A percentile compares a stretch with the other conserved stretches of the same genome.
Evolutionary conservation across 2,888 invertebrate genomes (phyloP).

Genomic region (Lasius fuliginosus): DNA sequence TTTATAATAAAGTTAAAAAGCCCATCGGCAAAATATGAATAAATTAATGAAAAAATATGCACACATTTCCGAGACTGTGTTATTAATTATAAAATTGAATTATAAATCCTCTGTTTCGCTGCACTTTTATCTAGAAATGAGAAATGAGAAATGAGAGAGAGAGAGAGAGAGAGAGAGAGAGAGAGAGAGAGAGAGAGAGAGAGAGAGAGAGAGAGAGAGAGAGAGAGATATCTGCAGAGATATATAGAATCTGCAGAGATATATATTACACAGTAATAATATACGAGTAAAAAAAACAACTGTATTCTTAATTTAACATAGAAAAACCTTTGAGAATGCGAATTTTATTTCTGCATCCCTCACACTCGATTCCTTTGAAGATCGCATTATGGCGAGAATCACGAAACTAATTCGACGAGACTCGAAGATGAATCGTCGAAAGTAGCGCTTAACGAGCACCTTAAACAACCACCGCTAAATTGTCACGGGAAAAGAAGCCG

Average conservation of each 20-base stretch:
- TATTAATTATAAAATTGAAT: conserved; percentile 9
- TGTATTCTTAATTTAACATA: background rate
- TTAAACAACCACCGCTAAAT: conserved; percentile 17
- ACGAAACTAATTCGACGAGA: background rate
- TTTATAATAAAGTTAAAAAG: background rate
- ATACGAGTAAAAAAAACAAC: background rate
- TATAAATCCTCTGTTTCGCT: background rate
- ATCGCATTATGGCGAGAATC: background rate
- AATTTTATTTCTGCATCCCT: background rate
- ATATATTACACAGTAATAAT: background rate
- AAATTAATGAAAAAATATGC: conserved; percentile 9
- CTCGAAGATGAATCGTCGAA: conserved; percentile 14
- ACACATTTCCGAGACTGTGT: background rate
- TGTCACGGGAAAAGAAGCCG: conserved; percentile 32
- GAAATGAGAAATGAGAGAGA: too few relatives aligned
- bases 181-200: background rate
- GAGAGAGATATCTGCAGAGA: background rate
- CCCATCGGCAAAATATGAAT: background rate
- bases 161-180: too few relatives aligned
- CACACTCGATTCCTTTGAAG: background rate
- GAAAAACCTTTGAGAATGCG: background rate
- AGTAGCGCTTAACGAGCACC: conserved; percentile 11
- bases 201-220: background rate
- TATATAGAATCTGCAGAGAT: too few relatives aligned
- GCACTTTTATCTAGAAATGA: background rate